A percentile compares a stretch with the other conserved stretches of the same genome.
These are phyloP conservation scores for Stenoptilia bipunctidactyla DNA, from an alignment of 2,888 invertebrate genomes.

Conservation along the genomic window DNA sequence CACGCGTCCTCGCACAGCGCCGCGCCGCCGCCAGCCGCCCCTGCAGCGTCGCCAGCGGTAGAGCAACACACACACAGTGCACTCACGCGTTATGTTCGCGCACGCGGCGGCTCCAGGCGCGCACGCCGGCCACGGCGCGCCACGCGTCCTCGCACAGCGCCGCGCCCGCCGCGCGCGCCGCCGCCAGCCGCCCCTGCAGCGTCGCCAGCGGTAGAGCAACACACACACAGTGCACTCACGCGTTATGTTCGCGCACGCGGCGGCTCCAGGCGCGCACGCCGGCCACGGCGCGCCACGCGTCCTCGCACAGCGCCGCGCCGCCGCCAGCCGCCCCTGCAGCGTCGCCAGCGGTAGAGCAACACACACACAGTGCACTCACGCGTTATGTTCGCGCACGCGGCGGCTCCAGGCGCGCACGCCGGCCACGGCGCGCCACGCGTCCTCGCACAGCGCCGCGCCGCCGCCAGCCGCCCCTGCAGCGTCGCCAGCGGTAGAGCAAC, in stretches of 20 bases:
- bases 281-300: slow-evolving; percentile 30
- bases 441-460: background rate
- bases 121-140: slow-evolving; percentile 15
- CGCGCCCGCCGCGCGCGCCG: slow-evolving; percentile 32
- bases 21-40: slow-evolving; percentile 32
- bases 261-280: slow-evolving; percentile 34
- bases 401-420: slow-evolving; percentile 19
- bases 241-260: no score
- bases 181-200: slow-evolving; percentile 23
- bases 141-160: slow-evolving; percentile 18
- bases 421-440: slow-evolving; percentile 10
- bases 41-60: slow-evolving; percentile 21
- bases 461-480: no score
- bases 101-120: no score
- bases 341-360: no score
- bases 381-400: no score
- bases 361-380: no score
- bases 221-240: no score
- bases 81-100: no score
- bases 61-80: no score
- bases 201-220: no score
- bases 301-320: slow-evolving; percentile 8
- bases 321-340: no score
- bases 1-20: slow-evolving; percentile 22
- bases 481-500: no score